phyloP scores from a whole-genome alignment of 2,888 invertebrate species.

The Omphaloscelis lunosa region DNA sequence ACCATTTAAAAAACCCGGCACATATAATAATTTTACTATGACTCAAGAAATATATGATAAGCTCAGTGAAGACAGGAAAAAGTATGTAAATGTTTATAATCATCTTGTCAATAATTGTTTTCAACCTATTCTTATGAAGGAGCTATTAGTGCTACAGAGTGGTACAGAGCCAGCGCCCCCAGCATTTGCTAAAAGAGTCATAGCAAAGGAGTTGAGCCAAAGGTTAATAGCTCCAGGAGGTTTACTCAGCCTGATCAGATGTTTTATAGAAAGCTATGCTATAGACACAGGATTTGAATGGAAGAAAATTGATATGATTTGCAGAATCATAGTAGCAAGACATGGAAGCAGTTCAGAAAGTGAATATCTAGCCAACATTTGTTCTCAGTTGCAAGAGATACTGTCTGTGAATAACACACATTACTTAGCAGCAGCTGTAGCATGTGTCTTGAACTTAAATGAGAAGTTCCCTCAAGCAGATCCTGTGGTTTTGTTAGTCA shows the following conservation, averaged over 20 bases:
- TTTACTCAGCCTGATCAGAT: constrained; percentile 91
- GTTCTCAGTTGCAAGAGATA: constrained; percentile 88
- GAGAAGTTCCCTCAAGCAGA: constrained; percentile 86
- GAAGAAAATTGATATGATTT: constrained; percentile 92
- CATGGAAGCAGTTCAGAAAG: constrained; percentile 84
- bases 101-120: constrained; percentile 90
- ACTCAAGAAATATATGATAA: constrained; percentile 89
- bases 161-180: constrained; percentile 88
- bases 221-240: constrained; percentile 92
- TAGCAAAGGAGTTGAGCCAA: constrained; percentile 91
- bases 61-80: constrained; percentile 87
- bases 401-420: constrained; percentile 83
- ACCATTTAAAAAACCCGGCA: constrained; percentile 91
- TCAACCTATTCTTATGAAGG: constrained; percentile 92
- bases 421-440: constrained; percentile 87
- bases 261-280: constrained; percentile 91
- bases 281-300: constrained; percentile 92
- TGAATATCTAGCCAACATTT: constrained; percentile 90
- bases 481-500: constrained; percentile 75
- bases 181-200: constrained; percentile 91
- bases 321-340: constrained; percentile 91
- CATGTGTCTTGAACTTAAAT: constrained; percentile 90
- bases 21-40: constrained; percentile 87
- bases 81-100: constrained; percentile 88
- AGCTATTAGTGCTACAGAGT: constrained; percentile 92